Conservation (phyloP, 2,797 vertebrate species). For the Acanthurus leucopareius region DNA sequence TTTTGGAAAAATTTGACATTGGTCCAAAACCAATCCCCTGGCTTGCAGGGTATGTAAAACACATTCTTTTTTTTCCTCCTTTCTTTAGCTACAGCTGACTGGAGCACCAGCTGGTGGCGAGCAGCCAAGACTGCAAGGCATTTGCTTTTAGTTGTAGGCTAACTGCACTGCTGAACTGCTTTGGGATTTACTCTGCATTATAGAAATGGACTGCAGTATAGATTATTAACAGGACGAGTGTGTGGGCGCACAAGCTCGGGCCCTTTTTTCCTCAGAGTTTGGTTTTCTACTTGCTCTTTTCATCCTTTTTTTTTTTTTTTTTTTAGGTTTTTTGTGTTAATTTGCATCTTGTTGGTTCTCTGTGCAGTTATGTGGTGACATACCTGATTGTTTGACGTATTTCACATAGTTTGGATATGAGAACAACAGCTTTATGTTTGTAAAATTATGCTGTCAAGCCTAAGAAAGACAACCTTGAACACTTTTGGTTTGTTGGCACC, state of each 20-base stretch:
- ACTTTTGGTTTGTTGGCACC: constrained; percentile 2
- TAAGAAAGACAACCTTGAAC: background rate
- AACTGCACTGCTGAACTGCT: constrained; percentile 72
- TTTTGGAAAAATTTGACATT: constrained; percentile 70
- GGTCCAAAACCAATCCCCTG: constrained; percentile 78
- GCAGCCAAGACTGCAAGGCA: constrained; percentile 82
- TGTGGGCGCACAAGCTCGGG: constrained; percentile 70
- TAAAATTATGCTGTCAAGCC: background rate
- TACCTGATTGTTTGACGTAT: constrained; percentile 20
- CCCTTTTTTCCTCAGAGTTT: constrained; percentile 36
- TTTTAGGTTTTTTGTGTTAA: constrained; percentile 22
- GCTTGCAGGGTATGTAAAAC: constrained; percentile 77
- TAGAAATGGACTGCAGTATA: constrained; percentile 74
- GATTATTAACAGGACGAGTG: constrained; percentile 77
- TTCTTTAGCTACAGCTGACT: constrained; percentile 81
- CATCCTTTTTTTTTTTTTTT: constrained; percentile 24
- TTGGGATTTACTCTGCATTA: constrained; percentile 76
- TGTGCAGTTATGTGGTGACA: constrained; percentile 5
- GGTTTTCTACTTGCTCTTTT: constrained; percentile 39
- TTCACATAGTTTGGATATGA: constrained; percentile 5
- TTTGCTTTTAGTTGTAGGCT: constrained; percentile 76
- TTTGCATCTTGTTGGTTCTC: constrained; percentile 34
- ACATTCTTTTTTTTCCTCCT: constrained; percentile 44
- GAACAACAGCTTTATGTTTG: constrained; percentile 11
- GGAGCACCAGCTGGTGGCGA: constrained; percentile 81